Percentiles rank a stretch among this genome's conserved stretches.
phyloP scores from a whole-genome alignment of 2,113 vertebrate species.

The Phyllostomus discolor region DNA sequence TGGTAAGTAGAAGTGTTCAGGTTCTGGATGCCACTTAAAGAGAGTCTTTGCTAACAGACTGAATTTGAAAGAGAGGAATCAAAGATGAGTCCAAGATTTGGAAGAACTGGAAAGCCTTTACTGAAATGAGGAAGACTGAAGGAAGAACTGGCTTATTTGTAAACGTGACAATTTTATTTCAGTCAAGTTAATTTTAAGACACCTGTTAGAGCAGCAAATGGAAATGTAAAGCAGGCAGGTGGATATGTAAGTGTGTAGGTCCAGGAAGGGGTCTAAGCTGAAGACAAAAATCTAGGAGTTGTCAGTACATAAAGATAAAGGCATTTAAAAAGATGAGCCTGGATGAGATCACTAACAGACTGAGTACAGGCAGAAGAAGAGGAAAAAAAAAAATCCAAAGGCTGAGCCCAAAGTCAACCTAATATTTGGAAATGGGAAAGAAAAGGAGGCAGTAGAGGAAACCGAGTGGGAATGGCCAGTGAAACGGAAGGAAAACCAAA shows the following conservation, averaged over 20 bases:
- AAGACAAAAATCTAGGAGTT: constrained; percentile 21
- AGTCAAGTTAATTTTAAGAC: not conserved
- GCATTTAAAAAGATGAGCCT: constrained; percentile 25
- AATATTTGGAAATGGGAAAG: not conserved
- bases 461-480: not conserved
- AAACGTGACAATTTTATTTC: constrained; percentile 25
- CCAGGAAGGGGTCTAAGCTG: not conserved
- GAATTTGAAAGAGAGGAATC: not conserved
- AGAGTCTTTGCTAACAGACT: not conserved
- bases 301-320: not conserved
- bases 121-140: not conserved
- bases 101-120: not conserved
- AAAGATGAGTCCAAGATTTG: not conserved
- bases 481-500: constrained; percentile 1
- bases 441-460: not conserved
- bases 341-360: not conserved
- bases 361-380: not conserved
- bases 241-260: not conserved
- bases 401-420: not conserved
- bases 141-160: not conserved
- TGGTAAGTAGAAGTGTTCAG: not conserved
- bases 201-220: not conserved
- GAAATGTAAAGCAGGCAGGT: not conserved
- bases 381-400: not conserved
- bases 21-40: not conserved